Evolutionary conservation across 2,797 vertebrate genomes (phyloP).

Genomic region (Ctenosaura bakeri): DNA sequence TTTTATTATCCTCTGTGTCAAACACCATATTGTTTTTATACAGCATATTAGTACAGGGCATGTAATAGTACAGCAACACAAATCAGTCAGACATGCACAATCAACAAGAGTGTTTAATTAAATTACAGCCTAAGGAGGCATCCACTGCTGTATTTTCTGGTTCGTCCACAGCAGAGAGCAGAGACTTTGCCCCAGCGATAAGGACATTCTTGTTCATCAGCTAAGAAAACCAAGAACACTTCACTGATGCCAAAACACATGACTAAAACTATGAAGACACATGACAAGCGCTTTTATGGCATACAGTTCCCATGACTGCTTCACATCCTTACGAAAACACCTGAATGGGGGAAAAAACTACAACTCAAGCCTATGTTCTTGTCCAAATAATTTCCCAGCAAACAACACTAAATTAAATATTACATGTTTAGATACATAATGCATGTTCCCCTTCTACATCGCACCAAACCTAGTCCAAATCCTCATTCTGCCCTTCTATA

Average conservation of each 20-base stretch:
- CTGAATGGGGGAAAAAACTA: neutral
- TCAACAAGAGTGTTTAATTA: neutral
- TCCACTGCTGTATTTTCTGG: neutral
- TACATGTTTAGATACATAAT: neutral
- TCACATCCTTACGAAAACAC: neutral
- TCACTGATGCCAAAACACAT: neutral
- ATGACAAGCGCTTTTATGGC: slow-evolving; percentile 21
- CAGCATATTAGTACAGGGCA: neutral
- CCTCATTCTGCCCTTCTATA: neutral
- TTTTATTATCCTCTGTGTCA: neutral
- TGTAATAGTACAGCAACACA: neutral
- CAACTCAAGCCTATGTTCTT: neutral
- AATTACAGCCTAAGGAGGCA: neutral
- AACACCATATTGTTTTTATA: neutral
- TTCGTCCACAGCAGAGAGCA: neutral
- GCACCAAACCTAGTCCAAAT: neutral
- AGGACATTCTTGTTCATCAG: slow-evolving; percentile 12
- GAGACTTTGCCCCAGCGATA: neutral
- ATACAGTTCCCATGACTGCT: slow-evolving; percentile 5
- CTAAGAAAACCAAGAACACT: neutral
- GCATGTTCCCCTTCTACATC: too few relatives aligned
- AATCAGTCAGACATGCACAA: neutral
- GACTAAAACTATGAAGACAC: slow-evolving; percentile 25
- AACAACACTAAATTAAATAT: neutral
- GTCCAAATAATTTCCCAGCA: neutral